phyloP scores from a whole-genome alignment of 2,797 vertebrate genomes.

The Squalus acanthias region DNA sequence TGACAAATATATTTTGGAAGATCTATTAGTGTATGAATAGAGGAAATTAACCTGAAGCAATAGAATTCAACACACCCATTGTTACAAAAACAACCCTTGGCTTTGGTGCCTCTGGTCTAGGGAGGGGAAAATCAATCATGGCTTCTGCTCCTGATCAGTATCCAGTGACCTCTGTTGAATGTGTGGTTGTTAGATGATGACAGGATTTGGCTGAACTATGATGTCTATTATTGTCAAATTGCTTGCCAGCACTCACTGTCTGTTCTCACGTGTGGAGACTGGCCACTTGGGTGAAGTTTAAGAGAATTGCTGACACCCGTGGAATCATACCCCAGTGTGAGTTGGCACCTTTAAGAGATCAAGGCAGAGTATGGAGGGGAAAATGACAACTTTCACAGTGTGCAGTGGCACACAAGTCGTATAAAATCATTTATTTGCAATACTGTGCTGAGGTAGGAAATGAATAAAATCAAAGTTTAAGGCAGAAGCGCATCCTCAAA shows the following conservation, averaged over 20 bases:
- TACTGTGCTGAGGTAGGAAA: not conserved
- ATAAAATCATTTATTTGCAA: not conserved
- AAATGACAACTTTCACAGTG: not conserved
- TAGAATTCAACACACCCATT: not conserved
- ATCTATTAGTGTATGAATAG: not conserved
- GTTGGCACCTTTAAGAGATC: not conserved
- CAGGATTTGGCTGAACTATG: conserved; percentile 22
- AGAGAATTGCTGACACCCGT: not conserved
- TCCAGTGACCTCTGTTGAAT: not conserved
- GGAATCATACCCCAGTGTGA: not conserved
- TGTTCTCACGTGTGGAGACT: not conserved
- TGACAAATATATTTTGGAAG: not conserved
- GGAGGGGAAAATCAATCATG: not conserved
- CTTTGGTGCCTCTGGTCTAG: not conserved
- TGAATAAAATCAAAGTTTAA: not conserved
- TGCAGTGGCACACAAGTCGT: not conserved
- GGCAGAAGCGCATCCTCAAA: not conserved
- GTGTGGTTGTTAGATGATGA: not conserved
- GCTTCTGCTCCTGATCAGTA: not conserved
- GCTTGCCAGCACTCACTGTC: conserved; percentile 12
- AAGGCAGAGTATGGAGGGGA: not conserved
- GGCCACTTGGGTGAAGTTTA: not conserved
- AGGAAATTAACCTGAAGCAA: not conserved
- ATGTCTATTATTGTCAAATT: conserved; percentile 20
- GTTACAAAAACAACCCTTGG: not conserved